Conservation (phyloP, 2,113 vertebrate species). For the Tympanuchus pallidicinctus region DNA sequence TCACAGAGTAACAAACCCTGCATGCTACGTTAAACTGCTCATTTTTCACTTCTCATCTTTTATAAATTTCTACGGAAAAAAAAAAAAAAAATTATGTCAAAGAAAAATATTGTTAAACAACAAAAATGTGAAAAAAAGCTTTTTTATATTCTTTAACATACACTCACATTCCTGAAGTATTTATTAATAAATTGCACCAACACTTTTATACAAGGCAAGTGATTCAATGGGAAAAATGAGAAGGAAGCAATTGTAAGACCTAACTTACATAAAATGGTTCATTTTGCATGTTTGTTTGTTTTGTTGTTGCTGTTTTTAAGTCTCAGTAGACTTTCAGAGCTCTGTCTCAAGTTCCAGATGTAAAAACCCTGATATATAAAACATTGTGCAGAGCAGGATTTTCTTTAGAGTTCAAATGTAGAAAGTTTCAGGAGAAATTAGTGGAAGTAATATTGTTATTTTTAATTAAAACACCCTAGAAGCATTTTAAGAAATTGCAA, state of each 20-base stretch:
- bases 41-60: not conserved
- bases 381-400: not conserved
- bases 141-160: not conserved
- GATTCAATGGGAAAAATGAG: not conserved
- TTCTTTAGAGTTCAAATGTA: not conserved
- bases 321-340: not conserved
- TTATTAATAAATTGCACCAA: not conserved
- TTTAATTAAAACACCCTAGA: not conserved
- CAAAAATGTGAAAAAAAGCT: rapidly evolving
- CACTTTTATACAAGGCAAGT: not conserved
- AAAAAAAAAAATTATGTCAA: not conserved
- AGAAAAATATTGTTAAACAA: not conserved
- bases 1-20: not conserved
- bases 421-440: not conserved
- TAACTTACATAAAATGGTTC: not conserved
- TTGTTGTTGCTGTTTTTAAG: not conserved
- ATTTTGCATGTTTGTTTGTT: not conserved
- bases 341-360: not conserved
- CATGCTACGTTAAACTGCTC: not conserved
- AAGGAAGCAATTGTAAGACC: not conserved
- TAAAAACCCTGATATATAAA: not conserved
- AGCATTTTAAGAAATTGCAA: rapidly evolving
- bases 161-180: not conserved
- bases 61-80: not conserved
- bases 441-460: rapidly evolving